Evolutionary conservation across 1,140 invertebrate species (phyloP), one percentile per base, ranked within the genome.

Genomic region (Zaprionus africanus): DNA sequence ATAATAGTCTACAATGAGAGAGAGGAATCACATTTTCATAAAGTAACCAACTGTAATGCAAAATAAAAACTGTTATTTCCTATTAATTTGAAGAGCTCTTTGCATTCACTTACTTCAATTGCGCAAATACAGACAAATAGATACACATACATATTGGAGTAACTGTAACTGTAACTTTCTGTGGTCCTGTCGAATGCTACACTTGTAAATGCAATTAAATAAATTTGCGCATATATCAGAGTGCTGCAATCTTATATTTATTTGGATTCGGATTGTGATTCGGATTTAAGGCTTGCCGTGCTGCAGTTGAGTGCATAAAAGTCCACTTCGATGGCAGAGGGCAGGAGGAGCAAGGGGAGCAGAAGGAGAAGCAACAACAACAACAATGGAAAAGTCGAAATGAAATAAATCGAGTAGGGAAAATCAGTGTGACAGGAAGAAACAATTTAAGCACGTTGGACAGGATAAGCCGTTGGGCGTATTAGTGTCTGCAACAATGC

Each of bases 401-500:
- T 79, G 80, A 72, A 78, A 88, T 90, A 90, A 90, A 90, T 85
- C 81, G 85, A 81, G 79, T 81, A 90, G 61, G 61, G 70, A 67
- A 88, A 90, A 90, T 90, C 85, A 90, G 67, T 90, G 85, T 81
- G 84, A 90, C 85, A 90, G 85, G 64, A 90, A 80, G 86, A 90
- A 90, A 90, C 86, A 90, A 90, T 90, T 90, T 90, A 90, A 90
- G 72, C 85, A 85, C 88, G 70, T 90, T 90, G 86, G 85, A 82
- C 86, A 90, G 85, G 85, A 90, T 90, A 90, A 90, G 81, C 82
- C 81, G 49, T 72, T 71, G 58, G 43, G 15, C 36, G 68, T 69
- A 78, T 77, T 80, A 90, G 84, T 88, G 84, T 80, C 81, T 90
- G 68, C 67, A 82, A 88, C 85, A 88, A 81, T 88, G 85, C 81